These are phyloP conservation scores for Buathra laborator DNA, from an alignment of 2,888 invertebrate species.

Conservation along the genomic window DNA sequence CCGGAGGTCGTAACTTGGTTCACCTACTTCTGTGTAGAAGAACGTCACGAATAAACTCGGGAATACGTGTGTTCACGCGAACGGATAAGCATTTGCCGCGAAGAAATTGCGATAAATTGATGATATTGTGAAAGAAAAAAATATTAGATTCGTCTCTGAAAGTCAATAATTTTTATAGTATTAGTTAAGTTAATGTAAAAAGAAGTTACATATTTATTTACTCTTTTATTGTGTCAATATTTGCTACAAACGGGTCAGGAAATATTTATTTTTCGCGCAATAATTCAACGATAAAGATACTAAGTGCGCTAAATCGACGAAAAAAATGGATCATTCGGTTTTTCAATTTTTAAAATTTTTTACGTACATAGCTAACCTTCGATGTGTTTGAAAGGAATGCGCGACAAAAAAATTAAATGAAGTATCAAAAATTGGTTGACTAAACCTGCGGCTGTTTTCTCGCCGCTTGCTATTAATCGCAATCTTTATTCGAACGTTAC, in stretches of 20 bases:
- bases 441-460: background rate
- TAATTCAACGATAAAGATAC: background rate
- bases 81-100: background rate
- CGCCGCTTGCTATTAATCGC: constrained; percentile 21
- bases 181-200: background rate
- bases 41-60: constrained; percentile 15
- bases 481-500: constrained; percentile 24
- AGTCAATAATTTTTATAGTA: background rate
- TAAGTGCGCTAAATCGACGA: background rate
- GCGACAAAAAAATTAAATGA: no score
- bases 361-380: no score
- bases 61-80: background rate
- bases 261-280: background rate
- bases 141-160: background rate
- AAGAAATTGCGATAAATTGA: background rate
- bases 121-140: background rate
- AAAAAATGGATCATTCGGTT: background rate
- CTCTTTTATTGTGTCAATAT: background rate
- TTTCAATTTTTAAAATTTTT: background rate
- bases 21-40: constrained; percentile 13
- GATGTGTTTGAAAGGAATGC: background rate
- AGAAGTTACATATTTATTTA: background rate
- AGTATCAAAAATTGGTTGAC: background rate
- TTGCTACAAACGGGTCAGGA: background rate
- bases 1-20: background rate